phyloP scores from a whole-genome alignment of 2,113 vertebrate species.

The Plotosus lineatus region DNA sequence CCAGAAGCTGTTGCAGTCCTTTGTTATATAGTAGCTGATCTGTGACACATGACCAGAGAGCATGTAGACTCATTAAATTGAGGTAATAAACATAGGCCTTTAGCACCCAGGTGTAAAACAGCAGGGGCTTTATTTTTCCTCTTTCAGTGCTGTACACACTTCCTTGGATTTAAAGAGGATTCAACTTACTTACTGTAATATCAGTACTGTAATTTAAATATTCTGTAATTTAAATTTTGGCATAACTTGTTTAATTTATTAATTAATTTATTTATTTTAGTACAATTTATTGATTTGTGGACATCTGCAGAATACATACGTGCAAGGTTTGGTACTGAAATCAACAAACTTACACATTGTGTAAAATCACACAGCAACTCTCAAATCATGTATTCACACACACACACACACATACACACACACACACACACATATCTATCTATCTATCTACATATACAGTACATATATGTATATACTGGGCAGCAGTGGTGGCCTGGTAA shows the following conservation, averaged over 20 bases:
- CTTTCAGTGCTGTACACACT: slow-evolving; percentile 2
- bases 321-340: neutral
- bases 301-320: neutral
- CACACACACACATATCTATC: too few relatives aligned
- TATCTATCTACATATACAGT: too few relatives aligned
- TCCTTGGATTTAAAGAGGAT: neutral
- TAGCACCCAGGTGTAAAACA: slow-evolving; percentile 34
- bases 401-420: too few relatives aligned
- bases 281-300: too few relatives aligned
- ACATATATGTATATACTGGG: too few relatives aligned
- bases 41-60: slow-evolving; percentile 32
- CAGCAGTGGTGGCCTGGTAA: too few relatives aligned
- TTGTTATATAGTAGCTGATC: slow-evolving; percentile 6
- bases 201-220: too few relatives aligned
- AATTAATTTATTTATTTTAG: too few relatives aligned
- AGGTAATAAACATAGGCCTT: slow-evolving; percentile 24
- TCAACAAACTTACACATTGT: neutral
- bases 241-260: too few relatives aligned
- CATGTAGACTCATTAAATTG: slow-evolving; percentile 26
- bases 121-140: neutral
- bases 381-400: neutral
- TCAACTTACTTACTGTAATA: too few relatives aligned
- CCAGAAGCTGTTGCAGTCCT: neutral
- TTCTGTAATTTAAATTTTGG: too few relatives aligned
- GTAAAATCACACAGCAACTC: neutral